Percentiles rank a stretch among this genome's conserved stretches.
phyloP scores from a whole-genome alignment of 2,113 vertebrate species.

The Macroglossus sobrinus region DNA sequence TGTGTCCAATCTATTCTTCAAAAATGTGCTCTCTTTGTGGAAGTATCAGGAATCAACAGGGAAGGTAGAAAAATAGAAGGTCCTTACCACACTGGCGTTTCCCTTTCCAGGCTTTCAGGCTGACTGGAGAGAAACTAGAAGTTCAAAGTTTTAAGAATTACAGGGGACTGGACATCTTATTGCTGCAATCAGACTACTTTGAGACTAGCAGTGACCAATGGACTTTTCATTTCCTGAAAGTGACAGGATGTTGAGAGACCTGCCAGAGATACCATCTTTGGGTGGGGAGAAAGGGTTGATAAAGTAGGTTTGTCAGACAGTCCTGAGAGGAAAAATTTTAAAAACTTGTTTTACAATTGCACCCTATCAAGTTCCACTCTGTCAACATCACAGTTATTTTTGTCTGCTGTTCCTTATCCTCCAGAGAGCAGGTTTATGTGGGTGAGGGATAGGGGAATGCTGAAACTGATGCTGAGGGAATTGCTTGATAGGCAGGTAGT shows the following conservation, averaged over 20 bases:
- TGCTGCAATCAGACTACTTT: background rate
- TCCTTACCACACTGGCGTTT: background rate
- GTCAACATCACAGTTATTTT: background rate
- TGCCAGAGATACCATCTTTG: constrained; percentile 43
- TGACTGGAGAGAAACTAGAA: background rate
- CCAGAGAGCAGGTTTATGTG: background rate
- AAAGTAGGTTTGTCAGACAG: constrained; percentile 4
- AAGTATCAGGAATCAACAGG: background rate
- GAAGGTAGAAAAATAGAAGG: background rate
- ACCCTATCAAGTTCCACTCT: background rate
- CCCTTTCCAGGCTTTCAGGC: background rate
- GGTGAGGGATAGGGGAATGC: too few relatives aligned
- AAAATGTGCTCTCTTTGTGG: background rate
- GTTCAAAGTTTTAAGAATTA: constrained; percentile 35
- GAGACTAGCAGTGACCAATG: background rate
- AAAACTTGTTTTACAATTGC: background rate
- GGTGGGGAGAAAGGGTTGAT: background rate
- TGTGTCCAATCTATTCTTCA: background rate
- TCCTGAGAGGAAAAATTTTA: background rate
- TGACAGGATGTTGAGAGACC: constrained; percentile 52
- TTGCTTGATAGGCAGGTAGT: too few relatives aligned
- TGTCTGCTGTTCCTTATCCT: background rate
- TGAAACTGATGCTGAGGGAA: background rate
- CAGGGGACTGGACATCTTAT: background rate
- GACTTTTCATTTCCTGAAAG: constrained; percentile 68